These are phyloP conservation scores for Cryptus viduatorius DNA, from an alignment of 2,888 invertebrate genomes.

Conservation along the genomic window DNA sequence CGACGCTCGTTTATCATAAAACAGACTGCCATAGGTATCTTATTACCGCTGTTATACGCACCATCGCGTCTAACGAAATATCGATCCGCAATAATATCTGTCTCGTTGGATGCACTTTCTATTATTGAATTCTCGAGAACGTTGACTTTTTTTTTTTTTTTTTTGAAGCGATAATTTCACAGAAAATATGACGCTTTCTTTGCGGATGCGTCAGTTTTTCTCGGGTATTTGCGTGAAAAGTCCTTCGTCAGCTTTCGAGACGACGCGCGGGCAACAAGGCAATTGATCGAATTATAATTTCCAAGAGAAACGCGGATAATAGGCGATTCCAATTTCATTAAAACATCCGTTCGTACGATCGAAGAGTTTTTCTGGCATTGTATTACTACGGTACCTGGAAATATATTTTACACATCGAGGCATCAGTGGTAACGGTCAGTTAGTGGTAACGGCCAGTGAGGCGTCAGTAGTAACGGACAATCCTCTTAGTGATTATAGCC, in stretches of 20 bases:
- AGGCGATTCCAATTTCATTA: background rate
- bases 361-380: conserved; percentile 2
- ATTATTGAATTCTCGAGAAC: background rate
- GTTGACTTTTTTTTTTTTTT: background rate
- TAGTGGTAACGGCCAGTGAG: background rate
- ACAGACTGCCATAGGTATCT: background rate
- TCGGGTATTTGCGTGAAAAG: background rate
- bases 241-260: background rate
- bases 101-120: background rate
- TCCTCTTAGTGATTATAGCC: background rate
- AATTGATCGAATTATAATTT: background rate
- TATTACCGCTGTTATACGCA: background rate
- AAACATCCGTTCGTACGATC: background rate
- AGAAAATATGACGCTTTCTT: background rate
- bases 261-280: no score
- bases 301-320: background rate
- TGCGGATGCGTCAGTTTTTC: background rate
- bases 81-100: background rate
- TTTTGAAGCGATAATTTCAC: background rate
- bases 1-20: background rate
- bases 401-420: background rate
- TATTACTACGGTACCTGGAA: background rate
- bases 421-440: background rate
- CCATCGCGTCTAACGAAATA: background rate
- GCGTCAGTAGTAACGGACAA: background rate